phyloP scores from a whole-genome alignment of 2,113 vertebrate genomes.

The Hippopotamus amphibius region DNA sequence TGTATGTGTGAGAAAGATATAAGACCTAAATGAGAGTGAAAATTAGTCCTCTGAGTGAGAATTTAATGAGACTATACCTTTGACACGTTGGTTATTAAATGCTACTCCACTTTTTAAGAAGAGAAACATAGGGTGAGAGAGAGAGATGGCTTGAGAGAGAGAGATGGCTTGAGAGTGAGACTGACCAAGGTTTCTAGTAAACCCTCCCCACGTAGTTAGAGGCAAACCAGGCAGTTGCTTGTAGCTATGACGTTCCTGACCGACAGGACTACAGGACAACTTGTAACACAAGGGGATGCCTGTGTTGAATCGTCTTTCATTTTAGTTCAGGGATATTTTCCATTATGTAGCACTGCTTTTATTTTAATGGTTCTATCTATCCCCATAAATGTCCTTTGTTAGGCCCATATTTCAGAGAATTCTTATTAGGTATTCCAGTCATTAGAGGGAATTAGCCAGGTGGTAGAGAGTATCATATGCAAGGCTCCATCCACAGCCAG shows the following conservation, averaged over 20 bases:
- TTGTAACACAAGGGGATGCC: background rate
- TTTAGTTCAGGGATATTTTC: background rate
- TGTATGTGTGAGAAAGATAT: background rate
- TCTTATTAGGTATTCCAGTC: slow-evolving; percentile 11
- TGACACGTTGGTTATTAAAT: slow-evolving; percentile 18
- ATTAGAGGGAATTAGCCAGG: slow-evolving; percentile 30
- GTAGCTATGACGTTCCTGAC: background rate
- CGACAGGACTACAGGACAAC: background rate
- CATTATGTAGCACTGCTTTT: background rate
- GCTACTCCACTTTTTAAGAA: background rate
- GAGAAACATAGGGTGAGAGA: background rate
- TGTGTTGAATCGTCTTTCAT: background rate
- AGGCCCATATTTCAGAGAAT: slow-evolving; percentile 53
- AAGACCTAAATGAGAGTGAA: background rate
- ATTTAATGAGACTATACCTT: background rate
- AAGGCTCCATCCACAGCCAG: background rate
- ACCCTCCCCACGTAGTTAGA: background rate
- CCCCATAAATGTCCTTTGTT: background rate
- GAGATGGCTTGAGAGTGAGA: background rate
- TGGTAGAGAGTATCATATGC: background rate
- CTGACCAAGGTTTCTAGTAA: background rate
- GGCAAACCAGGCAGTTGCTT: background rate
- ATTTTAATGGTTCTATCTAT: background rate
- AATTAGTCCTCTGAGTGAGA: background rate
- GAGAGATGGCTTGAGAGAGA: background rate